Base-by-base conservation (phyloP, 2,113 vertebrate species). In the Epinephelus lanceolatus region DNA sequence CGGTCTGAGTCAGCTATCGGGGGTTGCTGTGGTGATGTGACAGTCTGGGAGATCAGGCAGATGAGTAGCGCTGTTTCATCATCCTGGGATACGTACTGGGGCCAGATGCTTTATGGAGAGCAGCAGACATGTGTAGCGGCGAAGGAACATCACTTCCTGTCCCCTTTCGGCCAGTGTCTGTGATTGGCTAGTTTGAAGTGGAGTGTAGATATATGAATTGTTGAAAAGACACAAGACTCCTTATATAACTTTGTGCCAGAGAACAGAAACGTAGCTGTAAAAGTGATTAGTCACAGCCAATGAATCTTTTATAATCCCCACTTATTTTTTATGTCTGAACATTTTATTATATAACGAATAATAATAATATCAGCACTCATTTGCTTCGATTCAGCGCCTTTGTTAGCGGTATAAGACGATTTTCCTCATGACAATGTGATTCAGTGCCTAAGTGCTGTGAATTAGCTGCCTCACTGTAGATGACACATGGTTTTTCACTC, bases 31-130 rank as follows among this genome's bases (percentile, higher is more conserved):
- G 57, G 49, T 71, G 61, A 69, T 59, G 69, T 66, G 69, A 75
- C 21, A 3, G 63, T 69, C 69, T 37, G 71, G 57, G 69, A 72
- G 66, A 67, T 71, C 53, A 66, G 52, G 68, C 73, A 74, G 71
- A 80, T 73, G 79, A 88, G 83, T 59, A 40, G 82, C n/a, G 68
- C 23, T 67, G 92, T 95, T 94, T 91, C 92, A 87, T 94, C 90
- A 90, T 91, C 67, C 62, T 15, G 60, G 83, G 81, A 75, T 25
- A 13, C 61, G 30, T 42, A 60, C 56, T 76, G 68, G 52, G 18
- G 74, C 71, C 79, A 88, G 81, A 87, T 82, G 84, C 84, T 84
- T 30, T 53, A 72, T 91, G 85, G 80, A 88, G 61, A 80, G 69
- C 63, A 42, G 82, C 69, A 71, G 83, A 66, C 59, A 74, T 63